Percentiles rank a stretch among this genome's conserved stretches.
phyloP scores from a whole-genome alignment of 2,888 invertebrate species.

The Crepidodera aurea region DNA sequence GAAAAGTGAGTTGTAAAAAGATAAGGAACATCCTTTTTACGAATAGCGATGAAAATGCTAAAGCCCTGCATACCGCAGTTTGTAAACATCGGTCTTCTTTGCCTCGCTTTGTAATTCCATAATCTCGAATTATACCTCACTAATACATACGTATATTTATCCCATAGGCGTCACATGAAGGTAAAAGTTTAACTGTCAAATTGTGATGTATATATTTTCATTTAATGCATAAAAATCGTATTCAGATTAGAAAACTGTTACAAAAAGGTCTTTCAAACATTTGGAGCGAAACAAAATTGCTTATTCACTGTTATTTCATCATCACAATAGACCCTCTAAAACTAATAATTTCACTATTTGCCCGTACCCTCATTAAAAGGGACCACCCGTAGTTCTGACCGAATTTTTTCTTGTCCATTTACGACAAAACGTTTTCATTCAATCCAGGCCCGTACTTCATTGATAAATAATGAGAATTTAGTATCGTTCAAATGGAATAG shows the following conservation, averaged over 20 bases:
- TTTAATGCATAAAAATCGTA: no score
- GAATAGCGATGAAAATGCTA: slow-evolving; percentile 16
- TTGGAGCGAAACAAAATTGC: slow-evolving; percentile 2
- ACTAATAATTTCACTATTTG: slow-evolving; percentile 17
- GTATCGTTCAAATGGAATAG: no score
- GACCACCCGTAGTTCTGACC: slow-evolving; percentile 15
- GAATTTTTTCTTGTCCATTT: slow-evolving; percentile 6
- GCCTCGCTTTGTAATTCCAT: slow-evolving; percentile 15
- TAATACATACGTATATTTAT: no score
- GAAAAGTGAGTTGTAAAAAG: slow-evolving; percentile 27
- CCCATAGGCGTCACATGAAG: no score
- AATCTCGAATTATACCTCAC: slow-evolving; percentile 7
- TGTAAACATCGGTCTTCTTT: slow-evolving; percentile 27
- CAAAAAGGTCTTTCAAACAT: no score
- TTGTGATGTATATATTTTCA: no score
- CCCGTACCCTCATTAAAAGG: slow-evolving; percentile 11
- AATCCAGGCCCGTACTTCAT: neutral
- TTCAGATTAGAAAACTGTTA: no score
- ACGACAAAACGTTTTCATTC: neutral
- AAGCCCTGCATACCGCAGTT: slow-evolving; percentile 13
- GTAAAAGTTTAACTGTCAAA: no score
- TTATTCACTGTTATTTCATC: neutral
- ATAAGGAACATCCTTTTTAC: slow-evolving; percentile 28
- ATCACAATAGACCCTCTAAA: slow-evolving; percentile 6
- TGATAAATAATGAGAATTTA: no score